phyloP scores from a whole-genome alignment of 2,113 vertebrate species.

The Potamarius usumacintae region DNA sequence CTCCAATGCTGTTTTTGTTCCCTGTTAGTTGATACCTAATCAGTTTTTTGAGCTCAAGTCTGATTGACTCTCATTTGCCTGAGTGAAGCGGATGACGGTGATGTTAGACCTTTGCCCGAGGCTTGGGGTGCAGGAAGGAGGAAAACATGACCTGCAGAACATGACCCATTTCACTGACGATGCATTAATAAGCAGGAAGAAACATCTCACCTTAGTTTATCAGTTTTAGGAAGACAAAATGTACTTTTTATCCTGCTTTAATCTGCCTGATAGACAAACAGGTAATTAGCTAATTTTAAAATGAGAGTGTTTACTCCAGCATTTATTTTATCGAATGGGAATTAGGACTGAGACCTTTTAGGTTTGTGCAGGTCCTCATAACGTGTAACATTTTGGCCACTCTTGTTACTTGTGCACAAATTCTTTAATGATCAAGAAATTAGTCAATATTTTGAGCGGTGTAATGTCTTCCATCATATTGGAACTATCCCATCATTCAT shows the following conservation, averaged over 20 bases:
- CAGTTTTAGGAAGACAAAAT: background rate
- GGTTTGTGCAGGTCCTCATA: background rate
- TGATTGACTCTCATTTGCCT: background rate
- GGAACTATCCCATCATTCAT: background rate
- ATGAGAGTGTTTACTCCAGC: background rate
- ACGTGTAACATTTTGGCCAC: background rate
- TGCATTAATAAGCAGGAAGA: background rate
- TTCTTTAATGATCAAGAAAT: background rate
- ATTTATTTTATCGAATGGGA: background rate
- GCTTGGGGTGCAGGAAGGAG: slow-evolving; percentile 17
- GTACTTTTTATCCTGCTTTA: background rate
- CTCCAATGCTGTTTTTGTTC: slow-evolving; percentile 16
- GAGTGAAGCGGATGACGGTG: background rate
- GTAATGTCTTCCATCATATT: background rate
- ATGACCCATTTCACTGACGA: slow-evolving; percentile 19
- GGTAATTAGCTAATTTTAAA: background rate
- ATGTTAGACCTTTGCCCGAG: slow-evolving; percentile 6
- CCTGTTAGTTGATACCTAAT: slow-evolving; percentile 26
- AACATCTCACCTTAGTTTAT: background rate
- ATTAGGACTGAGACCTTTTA: background rate
- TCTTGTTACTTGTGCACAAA: background rate
- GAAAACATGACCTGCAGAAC: background rate
- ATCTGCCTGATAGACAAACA: background rate
- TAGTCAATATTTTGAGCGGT: background rate
- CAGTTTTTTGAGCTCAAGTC: slow-evolving; percentile 17